phyloP scores from a whole-genome alignment of 2,113 vertebrate species.

The Carassius carassius region DNA sequence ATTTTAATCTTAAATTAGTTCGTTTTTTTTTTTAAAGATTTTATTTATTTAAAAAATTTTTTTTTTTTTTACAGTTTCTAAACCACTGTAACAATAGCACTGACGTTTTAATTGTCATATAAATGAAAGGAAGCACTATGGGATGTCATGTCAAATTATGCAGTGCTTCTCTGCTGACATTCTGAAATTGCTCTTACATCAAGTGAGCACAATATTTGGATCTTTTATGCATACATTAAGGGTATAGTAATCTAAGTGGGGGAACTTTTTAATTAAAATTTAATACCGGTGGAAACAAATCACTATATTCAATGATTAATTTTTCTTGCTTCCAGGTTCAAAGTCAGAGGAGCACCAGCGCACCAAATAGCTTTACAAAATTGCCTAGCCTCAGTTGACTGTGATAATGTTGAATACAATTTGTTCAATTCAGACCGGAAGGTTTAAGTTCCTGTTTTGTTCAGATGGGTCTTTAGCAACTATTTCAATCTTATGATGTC shows the following conservation, averaged over 20 bases:
- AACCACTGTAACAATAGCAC: neutral
- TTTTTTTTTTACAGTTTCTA: neutral
- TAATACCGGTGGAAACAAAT: neutral
- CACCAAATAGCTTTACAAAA: neutral
- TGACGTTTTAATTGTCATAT: neutral
- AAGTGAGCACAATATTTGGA: neutral
- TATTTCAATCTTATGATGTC: neutral
- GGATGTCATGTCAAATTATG: slow-evolving; percentile 5
- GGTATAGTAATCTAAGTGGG: neutral
- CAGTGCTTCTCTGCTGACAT: neutral
- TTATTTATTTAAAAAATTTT: no score
- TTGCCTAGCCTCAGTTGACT: neutral
- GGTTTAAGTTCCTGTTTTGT: neutral
- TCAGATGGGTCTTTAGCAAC: neutral
- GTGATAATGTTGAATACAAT: neutral
- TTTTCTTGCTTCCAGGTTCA: neutral
- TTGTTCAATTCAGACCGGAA: neutral
- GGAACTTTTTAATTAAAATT: neutral
- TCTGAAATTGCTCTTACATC: neutral
- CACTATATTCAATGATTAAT: neutral
- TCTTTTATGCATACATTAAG: neutral
- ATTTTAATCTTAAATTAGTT: no score
- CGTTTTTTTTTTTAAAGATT: no score
- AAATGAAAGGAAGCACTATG: neutral
- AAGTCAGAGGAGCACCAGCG: neutral